phyloP scores from a whole-genome alignment of 2,888 invertebrate species.

The Magallana nippona region DNA sequence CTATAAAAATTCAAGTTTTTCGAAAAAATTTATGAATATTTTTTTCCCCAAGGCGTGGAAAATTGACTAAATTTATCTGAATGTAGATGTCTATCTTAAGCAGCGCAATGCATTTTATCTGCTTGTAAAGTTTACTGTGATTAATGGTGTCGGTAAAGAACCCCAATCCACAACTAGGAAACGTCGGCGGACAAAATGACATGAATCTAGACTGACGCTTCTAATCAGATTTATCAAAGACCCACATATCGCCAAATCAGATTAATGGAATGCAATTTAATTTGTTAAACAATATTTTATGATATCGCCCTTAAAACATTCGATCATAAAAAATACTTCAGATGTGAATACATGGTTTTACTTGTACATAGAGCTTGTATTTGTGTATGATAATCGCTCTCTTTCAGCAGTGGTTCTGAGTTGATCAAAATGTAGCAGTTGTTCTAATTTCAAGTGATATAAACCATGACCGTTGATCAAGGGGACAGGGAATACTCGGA shows the following conservation, averaged over 20 bases:
- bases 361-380: too few species aligned
- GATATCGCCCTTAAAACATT: background rate
- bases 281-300: background rate
- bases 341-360: too few species aligned
- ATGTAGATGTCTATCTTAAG: conserved; percentile 20
- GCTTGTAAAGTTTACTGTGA: conserved; percentile 22
- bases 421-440: too few species aligned
- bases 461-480: too few species aligned
- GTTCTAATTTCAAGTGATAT: too few species aligned
- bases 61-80: conserved; percentile 32
- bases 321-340: background rate
- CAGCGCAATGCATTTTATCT: conserved; percentile 16
- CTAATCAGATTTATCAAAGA: conserved; percentile 11
- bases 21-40: conserved; percentile 4
- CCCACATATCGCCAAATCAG: background rate
- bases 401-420: too few species aligned
- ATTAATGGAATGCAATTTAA: conserved; percentile 12
- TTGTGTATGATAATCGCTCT: too few species aligned
- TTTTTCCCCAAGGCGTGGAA: conserved; percentile 30
- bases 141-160: conserved; percentile 9
- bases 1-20: conserved; percentile 12
- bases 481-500: too few species aligned
- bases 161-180: background rate
- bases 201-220: conserved; percentile 16
- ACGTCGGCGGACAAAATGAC: conserved; percentile 28